Evolutionary conservation across 2,797 vertebrate species (phyloP), one percentile per base, ranked within the genome.

Genomic region (Sebastes flavidus): DNA sequence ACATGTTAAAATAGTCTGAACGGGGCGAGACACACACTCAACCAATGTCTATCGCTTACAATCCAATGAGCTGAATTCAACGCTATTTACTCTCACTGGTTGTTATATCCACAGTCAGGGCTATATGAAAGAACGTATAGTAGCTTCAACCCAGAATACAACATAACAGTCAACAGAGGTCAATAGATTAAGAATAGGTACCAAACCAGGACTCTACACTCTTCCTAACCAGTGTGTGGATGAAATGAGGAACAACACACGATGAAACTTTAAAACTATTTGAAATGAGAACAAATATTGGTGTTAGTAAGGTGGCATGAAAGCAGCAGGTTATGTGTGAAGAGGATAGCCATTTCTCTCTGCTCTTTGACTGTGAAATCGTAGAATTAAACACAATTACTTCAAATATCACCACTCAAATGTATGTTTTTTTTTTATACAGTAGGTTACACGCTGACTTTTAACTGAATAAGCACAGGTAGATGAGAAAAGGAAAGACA

Each of bases 281-380:
- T 59, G 46, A 83, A 72, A 78, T 42, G 74, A 87, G 54, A 77
- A 76, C 65, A 77, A 73, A 83, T 12, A 61, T 12, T 9, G 20
- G 42, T 77, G 87, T 92, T 88, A 91, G 86, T 88, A 73, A 67
- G 29, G 72, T 38, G 69, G 67, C 20, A 72, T 59, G 84, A 81
- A 75, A 85, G 80, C 59, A 65, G 63, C 58, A 78, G 42, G 11
- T 69, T 18, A 61, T 63, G 27, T 70, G 36, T 59, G 10, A 30
- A 18, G 5, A 77, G 6, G 65, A 85, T 0, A 71, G 27, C 9
- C 49, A 55, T 89, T 93, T 90, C 87, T 94, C 91, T 93, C 88
- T 91, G 89, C 85, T 91, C 82, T 84, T 82, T 83, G 86, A 92
- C 91, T 82, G 85, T 69, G 74, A 81, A 68, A 60, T 30, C 60